A percentile compares a stretch with the other conserved stretches of the same genome.
These are phyloP conservation scores for Sinonovacula constricta DNA, from an alignment of 1,140 invertebrate genomes.

Conservation along the genomic window DNA sequence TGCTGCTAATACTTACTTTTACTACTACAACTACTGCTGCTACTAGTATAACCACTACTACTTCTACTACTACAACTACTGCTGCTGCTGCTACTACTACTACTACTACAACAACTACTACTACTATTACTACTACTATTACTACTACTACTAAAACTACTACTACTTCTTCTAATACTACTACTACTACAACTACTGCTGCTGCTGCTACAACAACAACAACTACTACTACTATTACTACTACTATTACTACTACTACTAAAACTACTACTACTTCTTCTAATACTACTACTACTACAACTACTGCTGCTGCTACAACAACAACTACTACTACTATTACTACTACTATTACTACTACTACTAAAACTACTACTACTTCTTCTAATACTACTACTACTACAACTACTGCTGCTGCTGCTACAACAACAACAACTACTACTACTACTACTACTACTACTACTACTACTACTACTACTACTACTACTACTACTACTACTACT, in stretches of 20 bases:
- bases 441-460: slow-evolving; percentile 40
- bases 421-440: not conserved
- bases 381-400: too few species aligned
- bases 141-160: too few species aligned
- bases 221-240: not conserved
- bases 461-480: slow-evolving; percentile 15
- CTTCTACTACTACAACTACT: slow-evolving; percentile 18
- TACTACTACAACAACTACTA: slow-evolving; percentile 24
- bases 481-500: slow-evolving; percentile 44
- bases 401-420: not conserved
- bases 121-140: slow-evolving; percentile 35
- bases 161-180: too few species aligned
- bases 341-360: too few species aligned
- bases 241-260: too few species aligned
- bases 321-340: not conserved
- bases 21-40: too few species aligned
- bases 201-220: slow-evolving; percentile 1
- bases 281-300: not conserved
- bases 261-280: too few species aligned
- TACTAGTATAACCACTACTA: too few species aligned
- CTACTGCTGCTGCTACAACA: not conserved
- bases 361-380: too few species aligned
- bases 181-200: slow-evolving; percentile 24
- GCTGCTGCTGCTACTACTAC: slow-evolving; percentile 11
- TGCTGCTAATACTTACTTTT: too few species aligned